phyloP scores from a whole-genome alignment of 2,797 vertebrate species.

The Eleutherodactylus coqui region DNA sequence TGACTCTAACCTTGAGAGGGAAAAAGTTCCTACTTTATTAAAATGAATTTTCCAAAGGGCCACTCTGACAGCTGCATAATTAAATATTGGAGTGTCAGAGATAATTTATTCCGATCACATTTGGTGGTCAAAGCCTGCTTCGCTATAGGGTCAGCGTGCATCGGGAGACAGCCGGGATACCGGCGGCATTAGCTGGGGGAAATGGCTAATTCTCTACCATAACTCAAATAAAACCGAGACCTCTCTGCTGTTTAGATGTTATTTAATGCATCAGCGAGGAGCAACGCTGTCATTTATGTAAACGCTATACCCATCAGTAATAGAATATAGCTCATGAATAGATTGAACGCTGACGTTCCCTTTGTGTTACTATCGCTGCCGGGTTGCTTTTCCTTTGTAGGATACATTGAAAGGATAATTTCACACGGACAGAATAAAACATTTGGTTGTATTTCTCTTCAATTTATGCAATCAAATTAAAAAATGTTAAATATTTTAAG shows the following conservation, averaged over 20 bases:
- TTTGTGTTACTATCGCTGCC: background rate
- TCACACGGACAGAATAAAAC: background rate
- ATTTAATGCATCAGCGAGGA: background rate
- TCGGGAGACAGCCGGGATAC: constrained; percentile 81
- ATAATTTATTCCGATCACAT: constrained; percentile 97
- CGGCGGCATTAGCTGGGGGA: constrained; percentile 48
- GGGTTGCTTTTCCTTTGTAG: background rate
- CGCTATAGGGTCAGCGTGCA: constrained; percentile 88
- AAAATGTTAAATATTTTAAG: too few species aligned
- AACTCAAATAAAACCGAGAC: constrained; percentile 30
- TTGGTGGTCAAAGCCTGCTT: constrained; percentile 90
- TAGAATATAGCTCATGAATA: background rate
- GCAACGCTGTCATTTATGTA: background rate
- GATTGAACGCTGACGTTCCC: background rate
- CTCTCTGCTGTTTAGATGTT: constrained; percentile 61
- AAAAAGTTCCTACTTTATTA: constrained; percentile 97
- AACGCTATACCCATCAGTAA: background rate
- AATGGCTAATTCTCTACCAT: constrained; percentile 22
- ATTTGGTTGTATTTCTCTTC: background rate
- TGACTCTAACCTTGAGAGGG: constrained; percentile 96
- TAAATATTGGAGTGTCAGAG: constrained; percentile 99
- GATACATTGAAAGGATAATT: background rate
- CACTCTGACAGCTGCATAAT: constrained; percentile 99
- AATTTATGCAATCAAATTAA: background rate
- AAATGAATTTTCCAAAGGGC: constrained; percentile 98